These are phyloP conservation scores for Noctuana brunneofusca DNA, from an alignment of 2,888 invertebrate genomes.

Conservation along the genomic window DNA sequence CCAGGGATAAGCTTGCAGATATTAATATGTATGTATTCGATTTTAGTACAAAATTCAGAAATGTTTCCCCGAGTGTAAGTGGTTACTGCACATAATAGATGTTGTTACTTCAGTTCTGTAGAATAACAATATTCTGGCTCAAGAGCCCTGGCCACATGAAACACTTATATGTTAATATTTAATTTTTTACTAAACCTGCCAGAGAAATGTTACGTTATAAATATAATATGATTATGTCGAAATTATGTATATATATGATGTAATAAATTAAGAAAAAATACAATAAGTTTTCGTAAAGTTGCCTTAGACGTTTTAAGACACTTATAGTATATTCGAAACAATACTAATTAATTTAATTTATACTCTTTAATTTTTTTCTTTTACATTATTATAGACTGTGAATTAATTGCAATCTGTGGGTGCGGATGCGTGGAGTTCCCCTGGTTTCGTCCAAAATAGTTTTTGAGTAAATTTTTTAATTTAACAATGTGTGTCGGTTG, in stretches of 20 bases:
- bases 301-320: slow-evolving; percentile 77
- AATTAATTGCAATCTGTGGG: slow-evolving; percentile 36
- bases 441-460: slow-evolving; percentile 23
- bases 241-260: slow-evolving; percentile 82
- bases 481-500: slow-evolving; percentile 73
- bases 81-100: slow-evolving; percentile 55
- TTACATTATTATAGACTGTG: slow-evolving; percentile 28
- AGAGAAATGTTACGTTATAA: slow-evolving; percentile 72
- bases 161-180: slow-evolving; percentile 61
- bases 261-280: slow-evolving; percentile 80
- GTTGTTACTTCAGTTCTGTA: slow-evolving; percentile 52
- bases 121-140: slow-evolving; percentile 64
- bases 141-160: slow-evolving; percentile 51
- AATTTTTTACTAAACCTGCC: slow-evolving; percentile 68
- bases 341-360: slow-evolving; percentile 59
- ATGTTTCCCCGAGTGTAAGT: slow-evolving; percentile 48
- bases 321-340: slow-evolving; percentile 56
- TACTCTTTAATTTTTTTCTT: slow-evolving; percentile 51
- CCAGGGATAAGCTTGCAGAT: slow-evolving; percentile 36
- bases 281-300: slow-evolving; percentile 79
- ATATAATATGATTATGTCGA: slow-evolving; percentile 72
- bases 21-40: slow-evolving; percentile 16
- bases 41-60: slow-evolving; percentile 28
- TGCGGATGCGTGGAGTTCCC: slow-evolving; percentile 24
- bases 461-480: slow-evolving; percentile 42